A percentile compares a stretch with the other conserved stretches of the same genome.
phyloP scores from a whole-genome alignment of 30 jellyfish, hydroid and myxozoan genomes.

The Pseudorhiza aurosa region DNA sequence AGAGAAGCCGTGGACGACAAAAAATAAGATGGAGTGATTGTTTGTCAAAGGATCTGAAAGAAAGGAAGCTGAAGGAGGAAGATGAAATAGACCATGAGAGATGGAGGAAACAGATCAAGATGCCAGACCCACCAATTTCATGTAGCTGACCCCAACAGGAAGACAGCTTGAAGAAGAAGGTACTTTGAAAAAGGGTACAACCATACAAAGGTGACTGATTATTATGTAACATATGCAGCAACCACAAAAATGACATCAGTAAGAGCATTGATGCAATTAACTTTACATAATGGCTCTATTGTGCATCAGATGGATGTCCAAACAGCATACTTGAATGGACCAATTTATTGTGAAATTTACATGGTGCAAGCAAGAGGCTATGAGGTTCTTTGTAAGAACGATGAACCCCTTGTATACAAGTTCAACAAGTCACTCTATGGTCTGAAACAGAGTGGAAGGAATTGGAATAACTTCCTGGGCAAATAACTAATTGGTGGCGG shows the following conservation, averaged over 20 bases:
- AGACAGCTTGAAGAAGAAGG: no score
- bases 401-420: slow-evolving; percentile 24
- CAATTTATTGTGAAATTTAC: slow-evolving; percentile 54
- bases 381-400: slow-evolving; percentile 24
- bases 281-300: neutral
- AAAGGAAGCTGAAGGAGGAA: no score
- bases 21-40: no score
- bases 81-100: no score
- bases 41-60: no score
- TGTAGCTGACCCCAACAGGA: no score
- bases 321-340: slow-evolving; percentile 36
- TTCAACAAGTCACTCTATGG: slow-evolving; percentile 46
- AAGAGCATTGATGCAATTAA: slow-evolving; percentile 10
- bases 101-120: no score
- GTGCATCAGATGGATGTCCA: slow-evolving; percentile 41
- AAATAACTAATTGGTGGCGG: neutral
- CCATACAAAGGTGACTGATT: slow-evolving; percentile 55
- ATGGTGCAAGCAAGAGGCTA: slow-evolving; percentile 56
- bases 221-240: slow-evolving; percentile 30
- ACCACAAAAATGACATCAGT: slow-evolving; percentile 38
- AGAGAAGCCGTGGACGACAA: no score
- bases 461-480: slow-evolving; percentile 34
- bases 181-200: slow-evolving; percentile 56
- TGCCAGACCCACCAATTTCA: no score
- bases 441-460: slow-evolving; percentile 53